These are phyloP conservation scores for Hypomecis atomaria DNA, from an alignment of 2,888 invertebrate genomes.

Conservation along the genomic window DNA sequence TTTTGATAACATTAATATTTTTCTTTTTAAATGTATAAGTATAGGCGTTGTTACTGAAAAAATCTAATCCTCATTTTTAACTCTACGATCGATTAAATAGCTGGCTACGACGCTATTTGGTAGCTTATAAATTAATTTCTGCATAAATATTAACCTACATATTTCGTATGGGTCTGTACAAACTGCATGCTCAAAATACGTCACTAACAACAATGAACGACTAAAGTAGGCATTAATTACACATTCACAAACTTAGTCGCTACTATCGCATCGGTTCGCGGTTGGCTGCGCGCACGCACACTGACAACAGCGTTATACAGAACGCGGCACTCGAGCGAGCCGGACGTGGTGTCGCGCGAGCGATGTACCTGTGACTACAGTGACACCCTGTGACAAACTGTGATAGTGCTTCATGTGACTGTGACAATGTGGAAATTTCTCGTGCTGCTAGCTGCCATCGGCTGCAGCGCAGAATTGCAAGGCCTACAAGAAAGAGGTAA, in stretches of 20 bases:
- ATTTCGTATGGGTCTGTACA: too few species aligned
- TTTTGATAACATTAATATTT: too few species aligned
- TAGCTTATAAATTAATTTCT: too few species aligned
- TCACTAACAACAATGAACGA: too few species aligned
- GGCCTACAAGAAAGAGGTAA: conserved; percentile 67
- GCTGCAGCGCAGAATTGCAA: conserved; percentile 64
- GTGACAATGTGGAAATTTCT: conserved; percentile 67
- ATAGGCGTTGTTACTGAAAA: too few species aligned
- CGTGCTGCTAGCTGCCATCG: conserved; percentile 52
- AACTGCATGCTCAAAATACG: not conserved
- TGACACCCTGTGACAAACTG: conserved; percentile 18
- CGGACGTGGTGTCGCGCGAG: conserved; percentile 57
- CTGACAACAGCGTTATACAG: conserved; percentile 50
- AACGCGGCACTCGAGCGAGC: conserved; percentile 53
- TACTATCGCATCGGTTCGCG: conserved; percentile 29
- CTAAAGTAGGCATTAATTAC: conserved; percentile 5
- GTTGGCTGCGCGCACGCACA: conserved; percentile 21
- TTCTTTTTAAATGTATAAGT: too few species aligned
- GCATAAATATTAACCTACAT: too few species aligned
- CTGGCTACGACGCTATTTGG: too few species aligned
- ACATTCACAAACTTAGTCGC: conserved; percentile 17
- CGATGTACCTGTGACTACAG: conserved; percentile 16
- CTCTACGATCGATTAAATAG: too few species aligned
- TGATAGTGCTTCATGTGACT: conserved; percentile 51
- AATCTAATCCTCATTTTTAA: too few species aligned